Conservation (phyloP, 1,140 invertebrate genomes). For the Macrostomum lignano region DNA sequence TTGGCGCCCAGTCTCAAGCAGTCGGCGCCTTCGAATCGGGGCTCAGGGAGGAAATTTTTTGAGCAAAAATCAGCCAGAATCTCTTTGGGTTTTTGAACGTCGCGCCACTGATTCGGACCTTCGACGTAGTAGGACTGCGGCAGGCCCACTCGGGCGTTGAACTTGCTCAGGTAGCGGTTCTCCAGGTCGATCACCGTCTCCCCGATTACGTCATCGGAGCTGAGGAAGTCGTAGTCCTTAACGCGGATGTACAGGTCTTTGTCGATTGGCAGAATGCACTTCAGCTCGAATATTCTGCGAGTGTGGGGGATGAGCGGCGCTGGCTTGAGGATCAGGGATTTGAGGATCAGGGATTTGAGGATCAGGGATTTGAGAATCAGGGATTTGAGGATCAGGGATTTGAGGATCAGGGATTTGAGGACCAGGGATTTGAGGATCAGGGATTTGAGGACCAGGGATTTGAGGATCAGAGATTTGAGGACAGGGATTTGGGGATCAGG, state of each 20-base stretch:
- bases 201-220: conserved; percentile 28
- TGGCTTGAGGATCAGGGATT: too few species aligned
- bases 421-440: too few species aligned
- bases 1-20: background rate
- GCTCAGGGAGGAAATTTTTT: conserved; percentile 13
- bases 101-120: conserved; percentile 26
- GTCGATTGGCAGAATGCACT: conserved; percentile 21
- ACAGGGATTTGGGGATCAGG: too few species aligned
- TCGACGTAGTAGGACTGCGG: conserved; percentile 20
- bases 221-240: conserved; percentile 29
- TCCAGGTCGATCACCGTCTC: conserved; percentile 31
- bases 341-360: too few species aligned
- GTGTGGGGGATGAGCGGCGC: too few species aligned
- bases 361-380: too few species aligned
- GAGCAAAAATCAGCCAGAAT: conserved; percentile 23
- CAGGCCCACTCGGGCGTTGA: conserved; percentile 27
- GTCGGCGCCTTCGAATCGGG: conserved; percentile 15
- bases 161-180: conserved; percentile 28
- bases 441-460: too few species aligned
- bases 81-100: conserved; percentile 20
- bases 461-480: too few species aligned
- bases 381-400: too few species aligned
- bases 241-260: conserved; percentile 28
- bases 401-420: too few species aligned
- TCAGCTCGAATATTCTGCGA: conserved; percentile 31